Base-by-base conservation (phyloP, 2,113 vertebrate species). In the Phaethon lepturus region DNA sequence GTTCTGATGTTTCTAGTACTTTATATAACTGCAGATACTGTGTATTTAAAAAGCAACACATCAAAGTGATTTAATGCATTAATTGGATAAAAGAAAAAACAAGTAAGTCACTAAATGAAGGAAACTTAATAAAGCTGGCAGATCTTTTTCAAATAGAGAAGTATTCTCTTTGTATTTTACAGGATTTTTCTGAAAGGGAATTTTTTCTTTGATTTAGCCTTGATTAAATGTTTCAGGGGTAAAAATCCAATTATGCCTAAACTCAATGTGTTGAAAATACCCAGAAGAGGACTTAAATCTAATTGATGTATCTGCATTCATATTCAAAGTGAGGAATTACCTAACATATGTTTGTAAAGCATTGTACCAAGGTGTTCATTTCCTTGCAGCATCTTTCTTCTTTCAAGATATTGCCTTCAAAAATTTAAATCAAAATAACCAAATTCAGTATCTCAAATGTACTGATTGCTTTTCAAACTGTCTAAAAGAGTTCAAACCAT, bases 171-270 rank as follows among this genome's bases (percentile, higher is more conserved):
- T 92, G 88, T 92, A 93, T 96, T 93, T 80, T 73, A 40, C 42
- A 87, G 79, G 49, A 79, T 67, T 85, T 71, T 67, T 92, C 53
- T 94, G 60, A 94, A 97, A 94, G 87, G 1, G 8, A 75, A 7
- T 81, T 94, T 97, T 88, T 95, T 93, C 95, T 95, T 97, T 86
- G 95, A 93, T 97, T 97, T 94, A 83, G 91, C 26, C 62, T 96
- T 97, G 95, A 97, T 97, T 96, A 94, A 96, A 56, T 95, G 71
- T 95, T 97, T 93, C 71, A 47, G 66, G 69, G 77, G 40, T 94
- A 94, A 89, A 77, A 96, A 97, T 96, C 83, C 88, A 97, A 95
- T 97, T 96, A 97, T 93, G 35, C 40, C 84, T 88, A 91, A 97
- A 97, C 49, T 93, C 40, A 92, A 23, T 86, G 76, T 44, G 86